Conservation (phyloP, 2,113 vertebrate species). For the Xenus cinereus region DNA sequence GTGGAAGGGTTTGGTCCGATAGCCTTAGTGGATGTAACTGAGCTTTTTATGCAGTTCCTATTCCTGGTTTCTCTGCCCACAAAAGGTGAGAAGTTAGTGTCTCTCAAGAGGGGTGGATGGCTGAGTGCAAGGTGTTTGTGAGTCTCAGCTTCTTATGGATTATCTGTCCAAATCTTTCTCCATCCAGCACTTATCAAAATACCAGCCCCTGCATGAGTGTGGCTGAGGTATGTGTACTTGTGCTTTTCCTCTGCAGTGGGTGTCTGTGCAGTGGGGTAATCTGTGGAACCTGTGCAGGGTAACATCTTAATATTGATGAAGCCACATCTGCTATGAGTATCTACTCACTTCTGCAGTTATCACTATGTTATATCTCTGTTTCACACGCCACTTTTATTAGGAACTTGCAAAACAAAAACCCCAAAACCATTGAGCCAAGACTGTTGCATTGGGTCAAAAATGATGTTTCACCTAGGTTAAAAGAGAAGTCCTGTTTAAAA, state of each 20-base stretch:
- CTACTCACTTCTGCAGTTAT: neutral
- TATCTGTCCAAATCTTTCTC: neutral
- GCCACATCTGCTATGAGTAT: neutral
- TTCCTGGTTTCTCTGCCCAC: neutral
- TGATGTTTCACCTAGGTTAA: neutral
- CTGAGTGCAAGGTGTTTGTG: neutral
- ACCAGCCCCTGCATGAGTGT: neutral
- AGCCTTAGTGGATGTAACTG: neutral
- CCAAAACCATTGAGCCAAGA: neutral
- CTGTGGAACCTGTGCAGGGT: neutral
- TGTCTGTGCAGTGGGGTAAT: neutral
- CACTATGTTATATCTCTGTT: rapidly evolving
- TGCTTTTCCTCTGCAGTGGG: neutral
- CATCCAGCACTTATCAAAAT: neutral
- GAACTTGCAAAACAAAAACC: neutral
- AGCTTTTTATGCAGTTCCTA: neutral
- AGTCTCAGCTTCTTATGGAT: neutral
- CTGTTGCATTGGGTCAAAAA: neutral
- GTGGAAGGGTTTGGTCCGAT: neutral
- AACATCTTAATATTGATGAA: neutral
- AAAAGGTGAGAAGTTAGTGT: rapidly evolving
- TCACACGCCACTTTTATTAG: neutral
- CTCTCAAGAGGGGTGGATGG: neutral
- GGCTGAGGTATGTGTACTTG: neutral
- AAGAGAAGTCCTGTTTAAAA: neutral